Percentiles rank a stretch among this genome's conserved stretches.
Conservation (phyloP, 2,113 vertebrate genomes). For the Pollimyrus isidori region DNA sequence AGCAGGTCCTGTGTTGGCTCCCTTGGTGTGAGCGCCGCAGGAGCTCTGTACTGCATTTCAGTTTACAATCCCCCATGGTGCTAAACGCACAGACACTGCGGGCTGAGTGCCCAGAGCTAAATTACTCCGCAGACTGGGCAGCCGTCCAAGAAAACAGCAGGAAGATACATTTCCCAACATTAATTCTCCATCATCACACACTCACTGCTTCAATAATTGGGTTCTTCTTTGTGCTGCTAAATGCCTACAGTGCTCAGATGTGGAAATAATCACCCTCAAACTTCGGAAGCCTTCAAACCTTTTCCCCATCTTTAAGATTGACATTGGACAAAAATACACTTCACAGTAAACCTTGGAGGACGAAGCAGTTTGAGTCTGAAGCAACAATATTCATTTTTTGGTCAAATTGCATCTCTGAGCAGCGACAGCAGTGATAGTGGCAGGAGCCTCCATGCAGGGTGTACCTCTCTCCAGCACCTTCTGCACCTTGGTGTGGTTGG, state of each 20-base stretch:
- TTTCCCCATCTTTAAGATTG: not conserved
- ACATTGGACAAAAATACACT: not conserved
- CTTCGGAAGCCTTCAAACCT: not conserved
- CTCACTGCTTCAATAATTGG: not conserved
- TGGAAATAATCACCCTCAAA: not conserved
- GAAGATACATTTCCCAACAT: slow-evolving; percentile 2
- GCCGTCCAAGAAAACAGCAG: not conserved
- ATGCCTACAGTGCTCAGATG: not conserved
- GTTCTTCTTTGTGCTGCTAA: not conserved
- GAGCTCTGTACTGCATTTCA: not conserved
- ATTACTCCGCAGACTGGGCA: not conserved
- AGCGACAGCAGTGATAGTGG: not conserved
- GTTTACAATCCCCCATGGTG: not conserved
- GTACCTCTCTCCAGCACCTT: slow-evolving; percentile 83
- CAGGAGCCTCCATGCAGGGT: not conserved
- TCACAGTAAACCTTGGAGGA: not conserved
- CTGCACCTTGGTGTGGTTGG: slow-evolving; percentile 84
- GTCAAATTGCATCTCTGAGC: not conserved
- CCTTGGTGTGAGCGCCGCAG: not conserved
- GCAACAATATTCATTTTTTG: not conserved
- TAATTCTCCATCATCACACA: not conserved
- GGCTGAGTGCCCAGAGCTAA: not conserved
- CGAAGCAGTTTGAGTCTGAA: not conserved
- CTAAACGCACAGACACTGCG: not conserved
- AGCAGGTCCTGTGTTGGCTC: not conserved